Conservation (phyloP, 2,113 vertebrate species). For the Neomonachus schauinslandi region DNA sequence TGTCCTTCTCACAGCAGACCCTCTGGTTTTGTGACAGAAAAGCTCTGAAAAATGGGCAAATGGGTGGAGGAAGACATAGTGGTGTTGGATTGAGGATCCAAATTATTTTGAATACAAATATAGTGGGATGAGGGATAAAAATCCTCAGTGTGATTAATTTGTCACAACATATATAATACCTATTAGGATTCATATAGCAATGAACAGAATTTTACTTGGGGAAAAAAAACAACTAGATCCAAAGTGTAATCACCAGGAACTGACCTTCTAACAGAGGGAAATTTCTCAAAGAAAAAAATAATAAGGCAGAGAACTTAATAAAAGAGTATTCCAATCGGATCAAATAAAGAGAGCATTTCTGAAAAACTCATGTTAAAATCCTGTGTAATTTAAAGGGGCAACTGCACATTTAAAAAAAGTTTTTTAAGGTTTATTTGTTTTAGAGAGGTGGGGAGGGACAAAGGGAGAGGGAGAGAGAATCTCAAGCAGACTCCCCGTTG, state of each 20-base stretch:
- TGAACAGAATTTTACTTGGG: neutral
- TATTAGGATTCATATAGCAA: neutral
- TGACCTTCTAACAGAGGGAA: neutral
- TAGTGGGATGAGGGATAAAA: neutral
- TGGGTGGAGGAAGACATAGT: neutral
- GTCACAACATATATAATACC: neutral
- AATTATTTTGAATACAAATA: neutral
- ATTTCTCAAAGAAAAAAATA: neutral
- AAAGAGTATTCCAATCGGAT: neutral
- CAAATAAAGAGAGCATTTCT: neutral
- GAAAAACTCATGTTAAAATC: neutral
- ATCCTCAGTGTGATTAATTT: neutral
- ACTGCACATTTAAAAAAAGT: neutral
- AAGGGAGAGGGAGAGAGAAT: neutral
- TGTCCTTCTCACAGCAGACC: neutral
- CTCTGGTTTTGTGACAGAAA: neutral
- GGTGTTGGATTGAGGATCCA: neutral
- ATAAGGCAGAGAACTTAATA: neutral
- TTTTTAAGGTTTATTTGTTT: neutral
- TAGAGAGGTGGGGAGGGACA: neutral
- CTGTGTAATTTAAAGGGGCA: neutral
- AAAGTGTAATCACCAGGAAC: neutral
- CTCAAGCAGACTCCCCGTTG: neutral
- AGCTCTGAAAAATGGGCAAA: neutral
- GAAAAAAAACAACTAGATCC: neutral